Evolutionary conservation across 2,797 vertebrate genomes (phyloP), one percentile per base, ranked within the genome.

Genomic region (Miichthys miiuy): DNA sequence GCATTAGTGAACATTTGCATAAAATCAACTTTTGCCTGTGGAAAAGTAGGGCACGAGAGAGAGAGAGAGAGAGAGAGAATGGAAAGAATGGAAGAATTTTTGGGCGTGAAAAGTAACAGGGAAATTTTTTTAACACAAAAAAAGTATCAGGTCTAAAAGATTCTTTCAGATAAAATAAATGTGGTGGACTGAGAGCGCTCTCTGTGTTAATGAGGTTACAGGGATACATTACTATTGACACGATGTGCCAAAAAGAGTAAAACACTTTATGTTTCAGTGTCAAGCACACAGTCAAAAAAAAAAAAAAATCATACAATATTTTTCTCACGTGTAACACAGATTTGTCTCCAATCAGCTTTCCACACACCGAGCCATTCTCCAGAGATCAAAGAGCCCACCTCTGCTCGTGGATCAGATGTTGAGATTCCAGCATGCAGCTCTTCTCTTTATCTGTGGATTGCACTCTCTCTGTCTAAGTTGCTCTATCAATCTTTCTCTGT

Each of bases 1-100:
- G 83, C 84, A 89, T 91, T 86, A 85, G 73, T 55, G 73, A 47
- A 48, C 61, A 85, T 91, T 92, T 87, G 83, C 87, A 91, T 90
- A 87, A 84, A 72, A 83, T 87, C 81, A 82, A 84, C 84, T 90
- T 89, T 87, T 83, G 75, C 77, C 6, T 18, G 44, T 86, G 76
- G 60, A 79, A 76, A 87, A 86, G 81, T 78, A 80, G 85, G 81
- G 20, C 66, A 72, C 2, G 21, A 75, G 67, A 68, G 61, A 72
- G 52, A 77, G 41, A 68, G 46, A 58, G 23, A 72, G 67, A 68
- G 63, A 70, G 72, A 48, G 21, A 57, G 42, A 66, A 73, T 14
- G 75, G 25, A 57, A n/a, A 44, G 23, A 30, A 5, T 12, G 25
- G 38, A 11, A 25, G 7, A 64, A 57, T 60, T 46, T 46, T 64